Base-by-base conservation (phyloP, 2,113 vertebrate genomes). In the Balaeniceps rex region DNA sequence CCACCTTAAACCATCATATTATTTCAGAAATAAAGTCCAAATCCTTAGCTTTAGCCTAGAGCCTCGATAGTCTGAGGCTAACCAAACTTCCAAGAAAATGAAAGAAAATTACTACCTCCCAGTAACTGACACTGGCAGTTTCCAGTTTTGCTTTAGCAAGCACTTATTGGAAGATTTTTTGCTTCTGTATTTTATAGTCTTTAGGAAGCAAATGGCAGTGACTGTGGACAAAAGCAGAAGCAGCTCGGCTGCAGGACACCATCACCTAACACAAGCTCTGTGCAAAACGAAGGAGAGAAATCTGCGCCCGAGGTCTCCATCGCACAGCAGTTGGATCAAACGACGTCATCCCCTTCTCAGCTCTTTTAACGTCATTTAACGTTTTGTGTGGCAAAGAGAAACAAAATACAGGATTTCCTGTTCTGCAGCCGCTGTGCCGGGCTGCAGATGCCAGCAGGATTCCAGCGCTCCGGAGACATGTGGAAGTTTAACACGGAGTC, bases 401-500 rank as follows among this genome's bases (percentile, higher is more conserved):
- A 54, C 17, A 57, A 94, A 93, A 90, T 57, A 74, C 87, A 96
- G 96, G 96, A 96, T 97, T 97, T 98, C 97, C 97, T 97, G 91
- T 78, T 71, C 29, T 86, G 78, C 93, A 92, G 87, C 75, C 93
- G 49, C 90, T 15, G 55, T 14, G 19, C 75, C 4, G 63, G 71
- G 70, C 81, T 95, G 93, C 95, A 90, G 96, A 91, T 86, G 93
- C 91, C 78, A 23, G 78, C 81, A 12, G 89, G 75, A 74, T 74
- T 80, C 84, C 89, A 89, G 94, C 1, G 9, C 84, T 84, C 84
- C 2, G 8, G 34, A 36, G 77, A 61, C 93, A 94, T 95, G 96
- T 82, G 94, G 89, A 77, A 89, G 70, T 65, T n/a, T 2, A 33
- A 13, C 18, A 8, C 49, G 89, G 81, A 85, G 81, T 10, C 18